Evolutionary conservation across 2,113 vertebrate species (phyloP), one percentile per base, ranked within the genome.

Genomic region (Paramisgurnus dabryanus): DNA sequence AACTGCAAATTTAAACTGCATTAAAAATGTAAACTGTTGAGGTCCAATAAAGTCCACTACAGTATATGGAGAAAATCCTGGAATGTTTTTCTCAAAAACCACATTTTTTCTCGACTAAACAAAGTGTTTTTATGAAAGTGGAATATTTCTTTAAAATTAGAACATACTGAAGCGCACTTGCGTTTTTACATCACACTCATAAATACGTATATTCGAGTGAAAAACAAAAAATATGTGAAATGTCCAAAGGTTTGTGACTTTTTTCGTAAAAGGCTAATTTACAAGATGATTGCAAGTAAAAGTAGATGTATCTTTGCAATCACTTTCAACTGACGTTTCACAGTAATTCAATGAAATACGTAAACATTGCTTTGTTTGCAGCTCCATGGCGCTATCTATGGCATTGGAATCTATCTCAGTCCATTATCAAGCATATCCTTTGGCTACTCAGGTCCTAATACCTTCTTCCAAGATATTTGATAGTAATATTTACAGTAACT

Each of bases 401-500:
- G 95, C 89, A 96, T 91, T 89, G 95, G 95, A 83, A 96, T 96
- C 81, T 96, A 96, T 88, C 95, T 96, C 91, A 96, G 95, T 88
- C 95, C 95, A 84, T 92, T 96, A 92, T 96, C 95, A 86, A 96
- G 95, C 93, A 96, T 96, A 93, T 96, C 95, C 87, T 96, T 96
- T 90, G 95, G 95, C 88, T 96, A 96, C 95, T 96, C 95, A 96
- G 95, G 95, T 95, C 64, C 83, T 68, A 6, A 40, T 74, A 27
- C 43, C 11, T 43, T 69, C n/a, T 61, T 13, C 0, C 7, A 41
- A 41, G 15, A n/a, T 66, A 6, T 41, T 75, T 55, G 45, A 63
- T 17, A 39, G 10, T 61, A 13, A 67, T 11, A 12, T 40, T 17
- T 45, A 22, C 4, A 81, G 13, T 68, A 47, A 12, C 49, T 75